A percentile compares a stretch with the other conserved stretches of the same genome.
phyloP scores from a whole-genome alignment of 2,113 vertebrate species.

The Phycodurus eques region DNA sequence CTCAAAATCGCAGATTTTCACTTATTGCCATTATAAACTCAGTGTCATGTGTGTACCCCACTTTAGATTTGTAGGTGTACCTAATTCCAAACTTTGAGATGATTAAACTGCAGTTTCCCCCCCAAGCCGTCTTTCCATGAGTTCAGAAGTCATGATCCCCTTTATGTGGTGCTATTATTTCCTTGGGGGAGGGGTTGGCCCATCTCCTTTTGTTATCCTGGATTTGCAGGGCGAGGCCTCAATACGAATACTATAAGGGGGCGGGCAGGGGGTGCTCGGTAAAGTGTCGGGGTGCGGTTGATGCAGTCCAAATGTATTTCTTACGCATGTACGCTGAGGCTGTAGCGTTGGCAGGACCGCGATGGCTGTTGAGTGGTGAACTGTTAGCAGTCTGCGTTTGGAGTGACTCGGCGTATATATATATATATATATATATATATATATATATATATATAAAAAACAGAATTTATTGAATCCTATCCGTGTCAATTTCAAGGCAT shows the following conservation, averaged over 20 bases:
- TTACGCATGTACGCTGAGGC: constrained; percentile 49
- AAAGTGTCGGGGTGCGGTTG: constrained; percentile 3
- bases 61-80: not conserved
- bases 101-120: not conserved
- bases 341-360: no score
- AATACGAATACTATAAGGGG: constrained; percentile 1
- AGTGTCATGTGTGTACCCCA: no score
- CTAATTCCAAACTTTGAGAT: not conserved
- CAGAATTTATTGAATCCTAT: constrained; percentile 60
- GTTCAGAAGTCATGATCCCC: constrained; percentile 60
- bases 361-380: no score
- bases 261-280: not conserved
- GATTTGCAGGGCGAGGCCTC: constrained; percentile 61
- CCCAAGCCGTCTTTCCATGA: constrained; percentile 13
- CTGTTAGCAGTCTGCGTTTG: no score
- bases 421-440: no score
- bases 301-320: constrained; percentile 63
- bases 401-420: no score
- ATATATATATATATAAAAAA: constrained; percentile 52
- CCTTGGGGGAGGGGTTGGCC: constrained; percentile 53
- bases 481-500: constrained; percentile 60
- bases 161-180: constrained; percentile 54
- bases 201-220: constrained; percentile 62
- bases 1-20: no score
- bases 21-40: not conserved